phyloP scores from a whole-genome alignment of 1,140 invertebrate species.

The Anadara kagoshimensis region DNA sequence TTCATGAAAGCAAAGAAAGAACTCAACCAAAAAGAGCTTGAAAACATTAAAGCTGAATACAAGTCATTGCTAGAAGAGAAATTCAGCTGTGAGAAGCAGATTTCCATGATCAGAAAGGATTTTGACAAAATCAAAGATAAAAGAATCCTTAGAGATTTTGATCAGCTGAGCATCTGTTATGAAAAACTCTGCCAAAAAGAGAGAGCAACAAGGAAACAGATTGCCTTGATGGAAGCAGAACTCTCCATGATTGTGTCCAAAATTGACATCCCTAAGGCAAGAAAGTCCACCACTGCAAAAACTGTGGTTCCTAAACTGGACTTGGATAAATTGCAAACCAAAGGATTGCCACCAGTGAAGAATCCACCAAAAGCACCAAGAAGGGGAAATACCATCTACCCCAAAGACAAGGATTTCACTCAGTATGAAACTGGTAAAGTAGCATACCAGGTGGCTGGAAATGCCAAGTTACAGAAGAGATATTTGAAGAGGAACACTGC shows the following conservation, averaged over 20 bases:
- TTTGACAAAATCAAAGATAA: constrained; percentile 7
- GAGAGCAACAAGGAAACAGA: constrained; percentile 10
- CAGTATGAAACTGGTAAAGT: neutral
- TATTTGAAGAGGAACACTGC: neutral
- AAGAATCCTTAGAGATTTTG: constrained; percentile 4
- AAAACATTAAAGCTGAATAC: constrained; percentile 7
- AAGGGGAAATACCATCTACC: neutral
- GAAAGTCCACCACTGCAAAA: neutral
- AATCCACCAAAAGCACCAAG: neutral
- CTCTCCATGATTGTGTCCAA: constrained; percentile 14
- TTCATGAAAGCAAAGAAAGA: neutral
- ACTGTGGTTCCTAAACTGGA: neutral
- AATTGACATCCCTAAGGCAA: constrained; percentile 8
- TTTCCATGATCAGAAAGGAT: constrained; percentile 4
- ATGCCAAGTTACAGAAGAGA: neutral
- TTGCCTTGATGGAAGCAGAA: constrained; percentile 20
- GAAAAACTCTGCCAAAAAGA: constrained; percentile 12
- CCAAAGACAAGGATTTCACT: neutral
- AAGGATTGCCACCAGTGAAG: constrained; percentile 7
- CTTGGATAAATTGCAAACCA: neutral
- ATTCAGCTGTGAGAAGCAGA: constrained; percentile 10
- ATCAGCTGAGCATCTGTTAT: constrained; percentile 20
- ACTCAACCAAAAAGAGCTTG: neutral
- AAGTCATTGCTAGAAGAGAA: constrained; percentile 10
- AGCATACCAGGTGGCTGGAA: neutral